Conservation (phyloP, 2,113 vertebrate species). For the Loxodonta africana region DNA sequence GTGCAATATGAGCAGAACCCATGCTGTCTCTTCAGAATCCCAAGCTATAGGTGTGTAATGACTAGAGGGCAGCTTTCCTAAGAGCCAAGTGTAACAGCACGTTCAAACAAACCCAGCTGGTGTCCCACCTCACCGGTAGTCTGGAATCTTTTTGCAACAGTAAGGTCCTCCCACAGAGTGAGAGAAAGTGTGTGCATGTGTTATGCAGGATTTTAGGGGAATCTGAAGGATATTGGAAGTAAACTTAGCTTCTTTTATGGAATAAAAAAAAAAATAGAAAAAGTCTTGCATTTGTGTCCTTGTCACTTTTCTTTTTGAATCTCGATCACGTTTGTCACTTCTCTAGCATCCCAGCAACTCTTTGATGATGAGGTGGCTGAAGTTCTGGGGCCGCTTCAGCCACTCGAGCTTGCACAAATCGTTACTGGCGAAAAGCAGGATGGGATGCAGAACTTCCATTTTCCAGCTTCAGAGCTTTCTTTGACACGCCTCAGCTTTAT, state of each 20-base stretch:
- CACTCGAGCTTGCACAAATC: not conserved
- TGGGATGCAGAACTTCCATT: not conserved
- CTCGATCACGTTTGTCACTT: not conserved
- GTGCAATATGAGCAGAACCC: not conserved
- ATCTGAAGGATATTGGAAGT: not conserved
- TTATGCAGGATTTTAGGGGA: not conserved
- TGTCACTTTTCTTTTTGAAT: not conserved
- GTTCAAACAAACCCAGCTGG: not conserved
- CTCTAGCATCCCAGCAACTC: not conserved
- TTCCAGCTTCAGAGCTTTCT: not conserved
- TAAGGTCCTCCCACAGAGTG: not conserved
- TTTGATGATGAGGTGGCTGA: not conserved
- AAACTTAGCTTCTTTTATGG: not conserved
- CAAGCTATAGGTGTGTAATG: not conserved
- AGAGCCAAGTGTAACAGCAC: not conserved
- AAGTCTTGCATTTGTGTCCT: not conserved
- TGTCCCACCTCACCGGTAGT: fast-evolving
- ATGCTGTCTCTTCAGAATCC: not conserved
- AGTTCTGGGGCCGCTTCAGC: not conserved
- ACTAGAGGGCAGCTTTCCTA: not conserved
- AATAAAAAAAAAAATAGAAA: not conserved
- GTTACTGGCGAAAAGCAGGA: not conserved
- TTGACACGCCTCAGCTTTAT: not conserved
- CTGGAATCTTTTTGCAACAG: not conserved
- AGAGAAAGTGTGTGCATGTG: not conserved